Evolutionary conservation across 2,888 invertebrate species (phyloP), one percentile per base, ranked within the genome.

Genomic region (Pterobdella sp.): DNA sequence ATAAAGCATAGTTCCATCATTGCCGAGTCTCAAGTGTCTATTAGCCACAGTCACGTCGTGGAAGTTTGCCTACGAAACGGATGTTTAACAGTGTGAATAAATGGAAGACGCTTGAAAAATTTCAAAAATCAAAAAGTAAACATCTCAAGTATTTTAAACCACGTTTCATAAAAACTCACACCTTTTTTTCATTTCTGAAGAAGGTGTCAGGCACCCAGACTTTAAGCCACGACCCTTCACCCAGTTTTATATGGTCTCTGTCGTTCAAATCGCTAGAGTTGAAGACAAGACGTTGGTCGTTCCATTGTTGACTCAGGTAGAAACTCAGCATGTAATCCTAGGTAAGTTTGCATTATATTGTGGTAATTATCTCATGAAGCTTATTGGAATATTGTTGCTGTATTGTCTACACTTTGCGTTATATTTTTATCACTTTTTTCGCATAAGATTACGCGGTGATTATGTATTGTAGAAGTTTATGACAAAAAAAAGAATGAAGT

Each of bases 321-420:
- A 93, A 91, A 81, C 93, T 93, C n/a, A 93, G 92, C 78, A 93
- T 93, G 84, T 93, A 93, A 0, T 93, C 93, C 93, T 93, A 63
- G 3, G 60, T 3, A 22, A 22, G 60, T 56, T 4, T 56, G 60
- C 3, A 3, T n/a, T n/a, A n/a, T n/a, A n/a, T n/a, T n/a, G n/a
- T n/a, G n/a, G n/a, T n/a, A n/a, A n/a, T n/a, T n/a, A n/a, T n/a
- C n/a, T 29, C 4, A 31, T 26, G 31, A 10, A 10, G 31, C 4
- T 34, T 14, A 10, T 67, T 31, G 22, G 7, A 67, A 67, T 67
- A 34, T 67, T 67, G 22, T 14, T 10, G 26, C 29, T 64, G 64
- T 29, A 64, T n/a, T 26, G 52, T 18, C n/a, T 49, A 49, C 14
- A 49, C n/a, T n/a, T n/a, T n/a, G n/a, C n/a, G n/a, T n/a, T n/a